A percentile compares a stretch with the other conserved stretches of the same genome.
Evolutionary conservation across 2,113 vertebrate species (phyloP).

Genomic region (Heloderma charlesbogerti): DNA sequence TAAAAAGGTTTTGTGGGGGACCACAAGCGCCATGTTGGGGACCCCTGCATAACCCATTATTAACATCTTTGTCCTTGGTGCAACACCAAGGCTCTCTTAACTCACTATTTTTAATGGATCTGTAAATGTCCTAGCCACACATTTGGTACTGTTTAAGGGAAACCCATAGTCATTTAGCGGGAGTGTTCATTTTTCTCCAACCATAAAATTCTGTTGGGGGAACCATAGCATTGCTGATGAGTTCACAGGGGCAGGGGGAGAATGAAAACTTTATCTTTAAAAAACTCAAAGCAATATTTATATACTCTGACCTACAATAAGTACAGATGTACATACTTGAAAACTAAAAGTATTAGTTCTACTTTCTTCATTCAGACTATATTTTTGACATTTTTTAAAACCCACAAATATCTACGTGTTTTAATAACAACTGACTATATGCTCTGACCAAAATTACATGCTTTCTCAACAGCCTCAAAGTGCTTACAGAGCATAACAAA

Average conservation of each 20-base stretch:
- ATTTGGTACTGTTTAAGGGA: neutral
- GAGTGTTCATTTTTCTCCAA: neutral
- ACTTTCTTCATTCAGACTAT: neutral
- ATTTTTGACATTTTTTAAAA: neutral
- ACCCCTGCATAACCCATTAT: neutral
- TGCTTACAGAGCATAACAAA: neutral
- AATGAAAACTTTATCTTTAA: neutral
- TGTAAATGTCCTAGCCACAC: neutral
- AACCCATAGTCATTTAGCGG: neutral
- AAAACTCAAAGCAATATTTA: neutral
- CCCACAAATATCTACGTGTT: neutral
- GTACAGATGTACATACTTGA: neutral
- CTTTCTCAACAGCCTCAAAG: neutral
- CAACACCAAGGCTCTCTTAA: neutral
- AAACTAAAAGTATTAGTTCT: neutral
- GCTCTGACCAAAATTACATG: conserved; percentile 10
- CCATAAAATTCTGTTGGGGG: neutral
- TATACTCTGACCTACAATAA: neutral
- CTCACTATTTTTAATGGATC: conserved; percentile 11
- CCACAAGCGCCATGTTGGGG: too few species aligned
- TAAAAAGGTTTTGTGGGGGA: too few species aligned
- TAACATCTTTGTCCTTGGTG: neutral
- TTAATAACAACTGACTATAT: neutral
- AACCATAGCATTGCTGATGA: neutral
- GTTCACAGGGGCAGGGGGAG: neutral